These are phyloP conservation scores for Eupithecia pulchellata DNA, from an alignment of 2,888 invertebrate genomes.

Conservation along the genomic window DNA sequence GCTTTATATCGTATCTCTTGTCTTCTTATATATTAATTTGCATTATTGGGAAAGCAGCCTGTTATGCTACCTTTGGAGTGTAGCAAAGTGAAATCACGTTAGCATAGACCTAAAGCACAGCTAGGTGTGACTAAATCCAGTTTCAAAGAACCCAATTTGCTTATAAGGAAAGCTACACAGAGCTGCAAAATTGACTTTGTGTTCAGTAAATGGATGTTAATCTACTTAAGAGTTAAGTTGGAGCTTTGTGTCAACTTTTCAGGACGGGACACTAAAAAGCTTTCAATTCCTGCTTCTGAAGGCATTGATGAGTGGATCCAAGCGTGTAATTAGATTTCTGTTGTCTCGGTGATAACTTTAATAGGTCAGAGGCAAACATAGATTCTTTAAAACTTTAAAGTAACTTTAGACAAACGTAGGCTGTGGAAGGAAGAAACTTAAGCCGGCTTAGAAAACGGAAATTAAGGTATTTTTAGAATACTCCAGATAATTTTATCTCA, in stretches of 20 bases:
- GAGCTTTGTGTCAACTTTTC: constrained; percentile 49
- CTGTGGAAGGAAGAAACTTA: background rate
- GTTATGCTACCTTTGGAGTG: background rate
- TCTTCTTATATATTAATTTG: background rate
- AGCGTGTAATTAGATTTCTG: constrained; percentile 28
- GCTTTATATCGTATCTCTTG: background rate
- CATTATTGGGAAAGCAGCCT: background rate
- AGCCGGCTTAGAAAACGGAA: background rate
- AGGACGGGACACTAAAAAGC: constrained; percentile 48
- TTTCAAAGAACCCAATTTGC: constrained; percentile 33
- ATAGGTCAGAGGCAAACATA: constrained; percentile 1
- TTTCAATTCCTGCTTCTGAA: constrained; percentile 43
- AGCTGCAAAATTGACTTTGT: constrained; percentile 45
- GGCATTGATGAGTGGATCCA: constrained; percentile 39
- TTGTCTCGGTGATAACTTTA: background rate
- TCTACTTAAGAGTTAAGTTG: constrained; percentile 48
- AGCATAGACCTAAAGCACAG: background rate
- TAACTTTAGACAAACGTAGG: background rate
- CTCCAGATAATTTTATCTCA: background rate
- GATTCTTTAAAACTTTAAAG: background rate
- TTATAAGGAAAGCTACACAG: constrained; percentile 25
- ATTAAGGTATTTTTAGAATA: background rate
- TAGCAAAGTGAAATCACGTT: background rate
- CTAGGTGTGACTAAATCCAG: constrained; percentile 20
- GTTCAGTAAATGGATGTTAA: constrained; percentile 48